Base-by-base conservation (phyloP, 2,113 vertebrate species). In the Semnornis frantzii region DNA sequence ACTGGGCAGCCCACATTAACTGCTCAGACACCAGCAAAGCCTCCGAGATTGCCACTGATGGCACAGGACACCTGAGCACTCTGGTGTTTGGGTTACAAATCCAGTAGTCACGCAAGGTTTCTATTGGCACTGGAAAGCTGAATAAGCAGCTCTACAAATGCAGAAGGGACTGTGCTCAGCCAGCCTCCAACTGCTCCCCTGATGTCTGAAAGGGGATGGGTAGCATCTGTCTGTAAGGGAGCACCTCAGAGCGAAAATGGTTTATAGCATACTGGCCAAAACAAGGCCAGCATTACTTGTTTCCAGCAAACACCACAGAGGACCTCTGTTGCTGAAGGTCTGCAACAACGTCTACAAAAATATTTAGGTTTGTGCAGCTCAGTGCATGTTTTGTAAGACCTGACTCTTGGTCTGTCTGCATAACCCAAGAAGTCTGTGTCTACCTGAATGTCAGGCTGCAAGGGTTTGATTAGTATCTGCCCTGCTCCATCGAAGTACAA, bases 21-120 rank as follows among this genome's bases (percentile, higher is more conserved):
- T 3, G 0, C 33, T 50, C 6, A 2, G 64, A 30, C 23, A 59
- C 66, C 9, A 23, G 71, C 0, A 24, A 28, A 70, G n/a, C 24
- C 63, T 25, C 30, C 0, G 4, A 30, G 54, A 10, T 30, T 1
- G 1, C 28, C 30, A 18, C 50, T 4, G 12, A 7, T 54, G 20
- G 48, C 63, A 8, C 19, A 1, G 28, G 0, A 3, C 27, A 30
- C 23, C 65, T 55, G 5, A 6, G 37, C 55, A 1, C 18, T 8
- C 42, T 16, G 23, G 1, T 0, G 2, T 15, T 57, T 5, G 24
- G 2, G 4, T 55, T 60, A 50, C 30, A 31, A 30, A 69, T 18
- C 15, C 5, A 1, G 28, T 9, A 48, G 25, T 18, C 37, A 50
- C 52, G 15, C 30, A 19, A 65, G 33, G 27, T 65, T 89, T 65